These are phyloP conservation scores for Suricata suricatta DNA, from an alignment of 2,113 vertebrate species.

Conservation along the genomic window DNA sequence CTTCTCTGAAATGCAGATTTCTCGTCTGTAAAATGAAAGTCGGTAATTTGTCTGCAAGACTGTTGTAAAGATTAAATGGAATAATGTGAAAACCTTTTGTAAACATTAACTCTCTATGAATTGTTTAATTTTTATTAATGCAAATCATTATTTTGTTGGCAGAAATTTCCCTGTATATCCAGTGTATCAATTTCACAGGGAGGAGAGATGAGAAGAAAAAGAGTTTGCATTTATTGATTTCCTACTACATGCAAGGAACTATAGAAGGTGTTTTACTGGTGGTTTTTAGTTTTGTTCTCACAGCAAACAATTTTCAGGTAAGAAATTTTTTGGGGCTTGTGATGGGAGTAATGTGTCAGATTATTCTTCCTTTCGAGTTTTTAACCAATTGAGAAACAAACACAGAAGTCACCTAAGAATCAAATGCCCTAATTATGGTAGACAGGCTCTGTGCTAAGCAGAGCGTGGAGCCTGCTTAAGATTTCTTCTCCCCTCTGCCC, in stretches of 20 bases:
- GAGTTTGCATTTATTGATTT: not conserved
- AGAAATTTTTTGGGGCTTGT: not conserved
- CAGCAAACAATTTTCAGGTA: not conserved
- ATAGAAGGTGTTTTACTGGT: not conserved
- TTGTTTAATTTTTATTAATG: not conserved
- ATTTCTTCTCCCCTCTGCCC: no score
- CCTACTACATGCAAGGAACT: not conserved
- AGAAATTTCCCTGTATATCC: not conserved
- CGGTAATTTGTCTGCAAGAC: not conserved
- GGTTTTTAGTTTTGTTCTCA: not conserved
- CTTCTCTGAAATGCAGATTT: not conserved
- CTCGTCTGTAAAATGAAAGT: not conserved
- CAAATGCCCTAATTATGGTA: not conserved
- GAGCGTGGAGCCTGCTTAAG: no score
- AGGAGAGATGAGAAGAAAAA: not conserved
- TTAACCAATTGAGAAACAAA: conserved; percentile 1
- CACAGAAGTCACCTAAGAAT: not conserved
- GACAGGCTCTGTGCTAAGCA: no score
- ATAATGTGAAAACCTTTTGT: not conserved
- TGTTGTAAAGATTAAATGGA: not conserved
- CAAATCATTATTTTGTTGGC: not conserved
- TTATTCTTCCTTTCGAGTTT: not conserved
- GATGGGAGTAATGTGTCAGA: not conserved
- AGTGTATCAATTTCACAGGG: not conserved
- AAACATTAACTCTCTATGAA: not conserved